Conservation (phyloP, 2,888 invertebrate genomes). For the Lydus trimaculatus region DNA sequence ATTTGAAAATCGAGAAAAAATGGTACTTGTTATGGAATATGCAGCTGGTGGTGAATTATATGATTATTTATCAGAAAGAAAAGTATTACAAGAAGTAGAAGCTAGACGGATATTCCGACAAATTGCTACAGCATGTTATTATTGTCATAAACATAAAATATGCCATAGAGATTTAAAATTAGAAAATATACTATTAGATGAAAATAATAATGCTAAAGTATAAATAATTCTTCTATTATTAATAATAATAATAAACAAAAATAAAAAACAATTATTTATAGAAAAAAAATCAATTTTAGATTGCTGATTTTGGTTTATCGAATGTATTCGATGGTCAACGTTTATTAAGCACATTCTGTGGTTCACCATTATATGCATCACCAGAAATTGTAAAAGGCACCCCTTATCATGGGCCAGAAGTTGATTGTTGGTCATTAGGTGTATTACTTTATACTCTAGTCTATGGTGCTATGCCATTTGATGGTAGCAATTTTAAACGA, state of each 20-base stretch:
- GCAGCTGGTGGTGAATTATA: conserved; percentile 98
- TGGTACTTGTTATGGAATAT: conserved; percentile 99
- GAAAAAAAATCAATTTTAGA: conserved; percentile 68
- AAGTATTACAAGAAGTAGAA: conserved; percentile 90
- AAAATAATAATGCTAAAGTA: conserved; percentile 95
- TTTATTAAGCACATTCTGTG: conserved; percentile 91
- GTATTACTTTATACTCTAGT: conserved; percentile 97
- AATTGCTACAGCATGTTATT: conserved; percentile 95
- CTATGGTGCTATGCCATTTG: conserved; percentile 99
- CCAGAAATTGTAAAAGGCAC: conserved; percentile 98
- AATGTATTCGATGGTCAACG: conserved; percentile 94
- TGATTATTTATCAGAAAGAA: conserved; percentile 92
- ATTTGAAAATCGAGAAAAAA: conserved; percentile 99
- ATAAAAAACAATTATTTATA: no score
- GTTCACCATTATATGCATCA: conserved; percentile 95
- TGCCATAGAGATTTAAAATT: conserved; percentile 96
- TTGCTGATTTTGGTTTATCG: conserved; percentile 98
- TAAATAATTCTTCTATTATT: no score
- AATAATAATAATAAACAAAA: no score
- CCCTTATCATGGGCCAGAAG: conserved; percentile 97
- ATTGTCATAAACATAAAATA: conserved; percentile 98
- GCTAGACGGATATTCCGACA: conserved; percentile 95
- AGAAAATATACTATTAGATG: conserved; percentile 93
- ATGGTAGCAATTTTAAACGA: conserved; percentile 97
- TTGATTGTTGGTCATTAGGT: conserved; percentile 93